phyloP scores from a whole-genome alignment of 2,888 invertebrate genomes.

The Drosophila macrothrix region DNA sequence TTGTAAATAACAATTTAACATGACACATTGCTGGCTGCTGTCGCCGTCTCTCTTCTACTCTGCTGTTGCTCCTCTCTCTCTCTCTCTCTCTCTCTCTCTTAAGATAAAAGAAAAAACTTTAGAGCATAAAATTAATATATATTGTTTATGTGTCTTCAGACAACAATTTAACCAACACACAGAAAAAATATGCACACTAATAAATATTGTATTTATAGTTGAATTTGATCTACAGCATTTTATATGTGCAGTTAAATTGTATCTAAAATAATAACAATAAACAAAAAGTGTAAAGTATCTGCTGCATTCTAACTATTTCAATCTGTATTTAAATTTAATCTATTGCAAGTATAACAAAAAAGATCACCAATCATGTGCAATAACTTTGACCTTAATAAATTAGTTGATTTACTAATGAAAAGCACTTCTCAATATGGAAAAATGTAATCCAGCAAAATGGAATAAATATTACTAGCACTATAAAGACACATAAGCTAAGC shows the following conservation, averaged over 20 bases:
- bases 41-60: slow-evolving; percentile 9
- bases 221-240: not conserved
- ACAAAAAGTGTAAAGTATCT: not conserved
- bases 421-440: not conserved
- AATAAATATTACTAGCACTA: not conserved
- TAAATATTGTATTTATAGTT: not conserved
- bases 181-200: not conserved
- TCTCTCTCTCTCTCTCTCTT: not conserved
- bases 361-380: too few species aligned
- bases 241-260: not conserved
- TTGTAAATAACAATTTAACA: slow-evolving; percentile 80
- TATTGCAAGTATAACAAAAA: not conserved
- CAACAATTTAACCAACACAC: not conserved
- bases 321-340: not conserved
- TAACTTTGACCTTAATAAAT: too few species aligned
- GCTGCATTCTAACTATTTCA: not conserved
- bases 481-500: slow-evolving; percentile 32
- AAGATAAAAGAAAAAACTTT: not conserved
- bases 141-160: not conserved
- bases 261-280: too few species aligned
- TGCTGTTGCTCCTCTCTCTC: not conserved
- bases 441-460: not conserved
- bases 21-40: slow-evolving; percentile 70
- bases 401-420: not conserved
- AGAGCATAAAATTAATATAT: not conserved